Evolutionary conservation across 2,797 vertebrate species (phyloP), one percentile per base, ranked within the genome.

Genomic region (Lepilemur septentrionalis): DNA sequence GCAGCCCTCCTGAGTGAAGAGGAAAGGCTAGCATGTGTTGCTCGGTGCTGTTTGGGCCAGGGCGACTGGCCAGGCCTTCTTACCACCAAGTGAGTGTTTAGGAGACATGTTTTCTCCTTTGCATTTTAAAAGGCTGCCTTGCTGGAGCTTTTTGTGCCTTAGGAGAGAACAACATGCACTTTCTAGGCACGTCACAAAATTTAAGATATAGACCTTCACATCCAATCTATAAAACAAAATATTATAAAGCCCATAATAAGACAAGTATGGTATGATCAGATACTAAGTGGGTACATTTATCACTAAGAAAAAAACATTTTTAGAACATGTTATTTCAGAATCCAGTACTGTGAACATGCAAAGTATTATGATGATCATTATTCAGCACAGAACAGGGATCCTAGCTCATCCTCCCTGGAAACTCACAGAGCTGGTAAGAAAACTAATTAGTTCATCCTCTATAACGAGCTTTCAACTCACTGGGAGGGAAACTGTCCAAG

Each of bases 381-480:
- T 38, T 91, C 50, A 93, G 82, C 83, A 57, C 32, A 69, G 61
- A 7, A 67, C 3, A 18, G 28, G 43, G 30, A 79, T 50, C 75
- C 59, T 48, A 63, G 43, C 59, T 72, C 28, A 63, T 48, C 59
- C 3, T 83, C 25, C 65, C 82, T 78, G n/a, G 8, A 83, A 87
- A 73, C n/a, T 93, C 82, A 46, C 4, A 78, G 25, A 81, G 43
- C 61, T 65, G 48, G 5, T 48, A 95, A 10, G 52, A 89, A 93
- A 72, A 43, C 41, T 25, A 70, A 93, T 82, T 85, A 70, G 81
- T 73, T 97, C 94, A 95, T 87, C 69, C 18, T 72, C 75, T 96
- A 93, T 93, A 83, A 96, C 94, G 93, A 97, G 91, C 55, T 50
- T 75, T 78, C 93, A 50, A 30, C 75, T 97, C 79, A 69, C 25